Evolutionary conservation across 1,140 invertebrate species (phyloP), one percentile per base, ranked within the genome.

Genomic region (Calycopis cecrops): DNA sequence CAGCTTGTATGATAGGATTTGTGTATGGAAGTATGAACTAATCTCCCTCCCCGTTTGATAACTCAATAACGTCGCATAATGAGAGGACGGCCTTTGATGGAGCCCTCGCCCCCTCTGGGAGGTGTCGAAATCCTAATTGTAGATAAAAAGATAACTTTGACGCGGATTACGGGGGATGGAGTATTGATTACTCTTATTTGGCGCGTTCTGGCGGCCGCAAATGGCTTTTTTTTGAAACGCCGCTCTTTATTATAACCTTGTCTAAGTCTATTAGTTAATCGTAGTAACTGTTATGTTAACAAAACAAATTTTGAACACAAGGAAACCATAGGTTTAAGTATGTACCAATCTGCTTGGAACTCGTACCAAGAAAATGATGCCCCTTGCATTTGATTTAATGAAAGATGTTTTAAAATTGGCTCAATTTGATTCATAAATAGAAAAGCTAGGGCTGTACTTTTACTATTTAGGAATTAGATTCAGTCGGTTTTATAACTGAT

Each of bases 1-100:
- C 84, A 83, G 81, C 74, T 78, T 85, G 84, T 78, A 67, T 88
- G 84, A 88, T 87, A 83, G 79, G 83, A 86, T 86, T 83, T 85
- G 79, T 72, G 71, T 81, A 80, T 85, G 82, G 78, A 81, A 84
- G 83, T 86, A 83, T 86, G 80, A 80, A 86, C 83, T 86, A 86
- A 86, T 83, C 82, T 79, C 79, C 80, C 76, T 73, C 71, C 68
- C 63, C 65, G 63, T 64, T 76, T 84, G 77, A 85, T 87, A 87
- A 87, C 83, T 85, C 81, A 87, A 87, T 87, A 85, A 84, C 69
- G 73, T 69, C 63, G 72, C 67, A 78, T 85, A 83, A 86, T 82
- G 78, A 85, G 73, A 84, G 76, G 62, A 69, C 68, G 70, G 76
- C 83, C 83, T 86, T 86, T 86, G 81, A 86, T 73, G 83, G 59